Percentiles rank a stretch among this genome's conserved stretches.
These are phyloP conservation scores for Diadumene lineata DNA, from an alignment of 92 coral and sea anemone species.

Conservation along the genomic window DNA sequence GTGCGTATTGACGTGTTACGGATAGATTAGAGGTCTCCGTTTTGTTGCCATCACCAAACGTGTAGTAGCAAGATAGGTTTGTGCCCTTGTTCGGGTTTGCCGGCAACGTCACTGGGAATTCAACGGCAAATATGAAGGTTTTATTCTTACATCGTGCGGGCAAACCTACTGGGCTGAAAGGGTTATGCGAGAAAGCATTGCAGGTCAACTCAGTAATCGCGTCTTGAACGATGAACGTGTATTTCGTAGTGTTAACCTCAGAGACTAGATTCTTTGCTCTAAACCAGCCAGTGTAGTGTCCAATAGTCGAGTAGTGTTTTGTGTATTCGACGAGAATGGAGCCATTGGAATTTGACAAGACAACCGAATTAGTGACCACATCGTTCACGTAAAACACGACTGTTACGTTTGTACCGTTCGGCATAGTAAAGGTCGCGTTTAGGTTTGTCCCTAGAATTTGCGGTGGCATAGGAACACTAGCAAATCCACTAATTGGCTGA, in stretches of 20 bases:
- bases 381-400: slow-evolving; percentile 37
- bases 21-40: slow-evolving; percentile 29
- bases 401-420: slow-evolving; percentile 79
- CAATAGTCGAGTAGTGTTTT: slow-evolving; percentile 17
- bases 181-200: slow-evolving; percentile 41
- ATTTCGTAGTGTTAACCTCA: slow-evolving; percentile 11
- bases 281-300: slow-evolving; percentile 40
- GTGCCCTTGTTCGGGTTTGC: slow-evolving; percentile 63
- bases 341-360: slow-evolving; percentile 51
- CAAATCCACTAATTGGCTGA: slow-evolving; percentile 51
- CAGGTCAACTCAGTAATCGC: slow-evolving; percentile 47
- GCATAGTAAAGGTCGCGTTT: slow-evolving; percentile 55
- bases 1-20: slow-evolving; percentile 31
- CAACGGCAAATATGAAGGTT: slow-evolving; percentile 59
- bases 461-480: slow-evolving; percentile 25
- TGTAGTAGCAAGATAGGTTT: slow-evolving; percentile 62
- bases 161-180: slow-evolving; percentile 54
- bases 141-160: slow-evolving; percentile 51
- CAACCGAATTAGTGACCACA: slow-evolving; percentile 5
- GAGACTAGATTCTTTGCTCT: slow-evolving; percentile 76
- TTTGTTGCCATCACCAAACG: slow-evolving; percentile 36
- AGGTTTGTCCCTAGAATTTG: slow-evolving; percentile 36
- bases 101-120: slow-evolving; percentile 60
- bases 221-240: slow-evolving; percentile 49
- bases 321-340: neutral